Base-by-base conservation (phyloP, 2,113 vertebrate species). In the Corythaeola cristata region DNA sequence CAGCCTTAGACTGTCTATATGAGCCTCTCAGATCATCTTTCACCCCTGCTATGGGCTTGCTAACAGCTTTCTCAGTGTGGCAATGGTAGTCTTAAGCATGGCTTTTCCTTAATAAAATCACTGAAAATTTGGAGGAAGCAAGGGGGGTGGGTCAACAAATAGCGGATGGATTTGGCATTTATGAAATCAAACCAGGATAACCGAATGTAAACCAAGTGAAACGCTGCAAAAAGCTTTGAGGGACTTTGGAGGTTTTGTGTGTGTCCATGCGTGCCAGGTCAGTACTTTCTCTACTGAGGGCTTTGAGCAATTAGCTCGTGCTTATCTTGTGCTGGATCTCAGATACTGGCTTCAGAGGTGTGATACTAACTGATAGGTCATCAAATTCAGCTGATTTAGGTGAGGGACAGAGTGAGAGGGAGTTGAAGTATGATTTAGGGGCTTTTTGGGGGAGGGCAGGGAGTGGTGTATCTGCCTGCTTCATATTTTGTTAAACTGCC, bases 21-120 rank as follows among this genome's bases (percentile, higher is more conserved):
- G 26, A 27, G 12, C 18, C 19, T 45, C 41, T 75, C 0, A 0
- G 35, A 18, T 39, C 6, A 4, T 35, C 16, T 52, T 53, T 56
- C 19, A 32, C 15, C 8, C 5, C 28, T 53, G 30, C 28, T 49
- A 1, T 39, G 9, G 9, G 47, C 64, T 62, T 39, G 37, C 32
- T 52, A 50, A 60, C 52, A 58, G 8, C 10, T 67, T 53, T 71
- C 41, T 66, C 17, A 12, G 32, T 27, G 11, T 59, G 55, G 37
- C 27, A 92, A 63, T 15, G 15, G 11, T 35, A 32, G 4, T 20
- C 20, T 21, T 39, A 44, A 69, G n/a, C 49, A 15, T 8, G 13
- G n/a, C 22, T 77, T 26, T 67, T 64, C 55, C 12, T 68, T 58
- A 18, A 62, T 27, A 11, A 58, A 53, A 27, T n/a, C 5, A 1